Conservation (phyloP, 2,113 vertebrate genomes). For the Rafetus swinhoei region DNA sequence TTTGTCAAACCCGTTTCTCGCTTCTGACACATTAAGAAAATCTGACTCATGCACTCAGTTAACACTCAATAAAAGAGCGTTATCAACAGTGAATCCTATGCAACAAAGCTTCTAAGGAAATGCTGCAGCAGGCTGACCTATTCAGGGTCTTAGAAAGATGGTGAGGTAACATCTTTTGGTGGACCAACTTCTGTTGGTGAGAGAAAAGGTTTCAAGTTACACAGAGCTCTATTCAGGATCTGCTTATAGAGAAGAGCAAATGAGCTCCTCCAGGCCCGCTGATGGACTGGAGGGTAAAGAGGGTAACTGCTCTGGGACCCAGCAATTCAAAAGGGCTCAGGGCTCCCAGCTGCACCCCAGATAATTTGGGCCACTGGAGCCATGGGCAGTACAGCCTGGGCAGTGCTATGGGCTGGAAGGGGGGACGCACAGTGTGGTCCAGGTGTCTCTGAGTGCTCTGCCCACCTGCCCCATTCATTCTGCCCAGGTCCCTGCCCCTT, state of each 20-base stretch:
- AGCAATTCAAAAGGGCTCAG: too few relatives aligned
- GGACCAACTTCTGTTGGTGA: not conserved
- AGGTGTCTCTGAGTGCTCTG: too few relatives aligned
- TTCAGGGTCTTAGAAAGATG: not conserved
- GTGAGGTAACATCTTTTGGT: not conserved
- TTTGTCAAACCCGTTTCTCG: not conserved
- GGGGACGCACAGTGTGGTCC: too few relatives aligned
- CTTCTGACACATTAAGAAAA: not conserved
- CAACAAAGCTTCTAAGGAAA: not conserved
- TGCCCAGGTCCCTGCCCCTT: too few relatives aligned
- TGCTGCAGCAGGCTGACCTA: not conserved
- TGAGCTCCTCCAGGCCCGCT: not conserved
- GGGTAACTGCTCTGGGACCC: too few relatives aligned
- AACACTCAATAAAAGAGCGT: not conserved
- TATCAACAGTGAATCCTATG: not conserved
- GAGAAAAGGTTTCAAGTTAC: not conserved
- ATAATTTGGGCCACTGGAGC: too few relatives aligned
- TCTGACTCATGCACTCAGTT: not conserved
- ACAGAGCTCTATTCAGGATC: not conserved
- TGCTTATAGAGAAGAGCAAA: not conserved
- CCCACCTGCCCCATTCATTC: too few relatives aligned
- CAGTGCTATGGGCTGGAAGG: too few relatives aligned
- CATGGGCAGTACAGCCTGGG: too few relatives aligned
- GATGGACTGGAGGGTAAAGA: too few relatives aligned
- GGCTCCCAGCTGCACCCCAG: too few relatives aligned